Evolutionary conservation across 2,113 vertebrate species (phyloP).

Genomic region (Gadus chalcogrammus): DNA sequence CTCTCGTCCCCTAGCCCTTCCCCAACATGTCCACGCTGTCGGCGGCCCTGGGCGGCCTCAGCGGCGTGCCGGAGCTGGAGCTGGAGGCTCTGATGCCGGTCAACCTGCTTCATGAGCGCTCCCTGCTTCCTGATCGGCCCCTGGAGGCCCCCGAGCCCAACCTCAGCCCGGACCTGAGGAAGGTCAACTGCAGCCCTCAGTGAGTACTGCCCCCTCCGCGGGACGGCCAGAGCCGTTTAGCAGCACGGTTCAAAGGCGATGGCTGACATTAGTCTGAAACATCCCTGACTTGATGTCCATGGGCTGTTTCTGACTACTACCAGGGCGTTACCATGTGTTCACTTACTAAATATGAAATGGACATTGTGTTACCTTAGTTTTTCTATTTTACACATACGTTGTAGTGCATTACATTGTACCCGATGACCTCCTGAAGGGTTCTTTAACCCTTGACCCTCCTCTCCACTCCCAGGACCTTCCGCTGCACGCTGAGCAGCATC

Average conservation of each 20-base stretch:
- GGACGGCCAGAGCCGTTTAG: too few species aligned
- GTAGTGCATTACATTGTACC: too few species aligned
- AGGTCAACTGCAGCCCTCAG: constrained; percentile 94
- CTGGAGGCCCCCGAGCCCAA: constrained; percentile 85
- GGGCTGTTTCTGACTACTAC: too few species aligned
- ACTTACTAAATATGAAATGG: too few species aligned
- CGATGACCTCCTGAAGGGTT: neutral
- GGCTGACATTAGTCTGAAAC: too few species aligned
- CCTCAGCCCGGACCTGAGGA: constrained; percentile 87
- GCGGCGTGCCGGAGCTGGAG: constrained; percentile 85
- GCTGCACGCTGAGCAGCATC: constrained; percentile 90
- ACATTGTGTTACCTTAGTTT: too few species aligned
- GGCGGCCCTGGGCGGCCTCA: constrained; percentile 85
- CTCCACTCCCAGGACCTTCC: constrained; percentile 80
- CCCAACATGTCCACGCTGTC: constrained; percentile 85
- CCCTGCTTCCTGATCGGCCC: constrained; percentile 81
- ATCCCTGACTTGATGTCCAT: too few species aligned
- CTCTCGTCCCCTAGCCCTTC: constrained; percentile 73
- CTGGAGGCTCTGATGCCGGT: constrained; percentile 85
- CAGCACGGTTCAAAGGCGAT: too few species aligned
- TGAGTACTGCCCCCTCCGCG: constrained; percentile 47
- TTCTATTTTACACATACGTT: too few species aligned
- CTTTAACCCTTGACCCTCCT: neutral
- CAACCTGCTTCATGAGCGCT: constrained; percentile 90
- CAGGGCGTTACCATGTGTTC: too few species aligned